These are phyloP conservation scores for Piscicola geometra DNA, from an alignment of 2,888 invertebrate genomes.

Conservation along the genomic window DNA sequence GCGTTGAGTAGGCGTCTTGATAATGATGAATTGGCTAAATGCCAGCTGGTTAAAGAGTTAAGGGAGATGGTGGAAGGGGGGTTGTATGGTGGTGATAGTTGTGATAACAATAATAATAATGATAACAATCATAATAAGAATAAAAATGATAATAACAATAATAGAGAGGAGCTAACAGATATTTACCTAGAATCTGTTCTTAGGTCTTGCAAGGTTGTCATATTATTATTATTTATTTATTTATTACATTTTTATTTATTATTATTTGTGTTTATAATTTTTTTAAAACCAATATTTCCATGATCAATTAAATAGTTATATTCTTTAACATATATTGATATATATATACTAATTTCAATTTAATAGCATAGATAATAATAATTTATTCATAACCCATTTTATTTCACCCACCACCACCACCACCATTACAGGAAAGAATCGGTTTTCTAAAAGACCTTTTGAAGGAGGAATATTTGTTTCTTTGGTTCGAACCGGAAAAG, in stretches of 20 bases:
- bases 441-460: conserved; percentile 33
- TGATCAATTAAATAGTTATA: no score
- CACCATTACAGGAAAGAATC: conserved; percentile 38
- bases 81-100: no score
- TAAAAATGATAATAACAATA: conserved; percentile 12
- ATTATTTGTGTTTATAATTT: no score
- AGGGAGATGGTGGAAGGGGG: no score
- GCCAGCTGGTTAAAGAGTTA: neutral
- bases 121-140: conserved; percentile 9
- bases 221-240: neutral
- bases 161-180: conserved; percentile 23
- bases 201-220: conserved; percentile 31
- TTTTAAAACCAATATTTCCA: no score
- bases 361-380: no score
- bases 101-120: conserved; percentile 7
- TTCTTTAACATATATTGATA: no score
- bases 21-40: neutral
- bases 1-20: neutral
- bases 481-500: conserved; percentile 32
- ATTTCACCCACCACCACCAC: no score
- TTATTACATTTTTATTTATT: no score
- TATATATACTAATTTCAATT: no score
- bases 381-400: no score
- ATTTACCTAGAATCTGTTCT: conserved; percentile 32
- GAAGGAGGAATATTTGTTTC: conserved; percentile 35